These are phyloP conservation scores for Amblyopsis rosae DNA, from an alignment of 2,113 vertebrate genomes.

Conservation along the genomic window DNA sequence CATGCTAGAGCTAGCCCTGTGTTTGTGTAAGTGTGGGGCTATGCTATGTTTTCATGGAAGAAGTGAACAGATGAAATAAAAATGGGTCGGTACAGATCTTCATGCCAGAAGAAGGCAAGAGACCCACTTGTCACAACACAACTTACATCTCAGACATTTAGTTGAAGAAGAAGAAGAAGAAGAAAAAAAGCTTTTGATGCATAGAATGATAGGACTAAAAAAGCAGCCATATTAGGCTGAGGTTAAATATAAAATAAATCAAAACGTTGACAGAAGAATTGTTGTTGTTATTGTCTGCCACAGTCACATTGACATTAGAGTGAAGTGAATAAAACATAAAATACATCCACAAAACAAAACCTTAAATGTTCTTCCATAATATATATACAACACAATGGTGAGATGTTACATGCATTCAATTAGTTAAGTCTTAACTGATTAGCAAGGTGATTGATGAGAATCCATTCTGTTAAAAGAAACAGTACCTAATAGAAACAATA, in stretches of 20 bases:
- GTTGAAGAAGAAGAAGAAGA: background rate
- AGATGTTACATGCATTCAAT: too few species aligned
- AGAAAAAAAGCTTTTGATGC: constrained; percentile 3
- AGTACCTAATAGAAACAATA: too few species aligned
- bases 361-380: too few species aligned
- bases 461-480: too few species aligned
- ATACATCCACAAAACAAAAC: too few species aligned
- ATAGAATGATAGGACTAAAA: background rate
- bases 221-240: background rate
- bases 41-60: constrained; percentile 41
- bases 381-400: too few species aligned
- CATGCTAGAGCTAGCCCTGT: constrained; percentile 63
- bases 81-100: constrained; percentile 25
- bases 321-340: too few species aligned
- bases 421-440: too few species aligned
- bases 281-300: too few species aligned
- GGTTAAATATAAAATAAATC: background rate
- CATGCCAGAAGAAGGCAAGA: constrained; percentile 28
- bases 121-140: constrained; percentile 42
- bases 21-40: constrained; percentile 25
- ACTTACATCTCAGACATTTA: constrained; percentile 25
- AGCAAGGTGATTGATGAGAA: too few species aligned
- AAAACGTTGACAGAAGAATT: background rate
- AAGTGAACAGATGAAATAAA: constrained; percentile 33
- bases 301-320: too few species aligned